Conservation (phyloP, 1,140 invertebrate species). For the Calliopsis andreniformis region DNA sequence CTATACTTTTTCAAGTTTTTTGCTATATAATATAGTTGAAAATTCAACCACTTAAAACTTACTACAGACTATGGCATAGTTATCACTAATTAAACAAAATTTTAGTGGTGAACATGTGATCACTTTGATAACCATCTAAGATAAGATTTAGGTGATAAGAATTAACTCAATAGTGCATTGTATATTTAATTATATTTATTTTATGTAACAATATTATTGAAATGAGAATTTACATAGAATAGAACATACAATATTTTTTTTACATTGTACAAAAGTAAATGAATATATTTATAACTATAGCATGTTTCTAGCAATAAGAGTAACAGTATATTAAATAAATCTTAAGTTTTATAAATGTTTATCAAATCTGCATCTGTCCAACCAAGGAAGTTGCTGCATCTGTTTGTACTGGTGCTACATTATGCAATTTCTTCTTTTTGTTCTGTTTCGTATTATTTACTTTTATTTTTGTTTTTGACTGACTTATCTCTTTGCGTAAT, state of each 20-base stretch:
- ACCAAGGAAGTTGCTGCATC: constrained; percentile 44
- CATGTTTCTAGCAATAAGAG: neutral
- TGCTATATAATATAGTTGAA: neutral
- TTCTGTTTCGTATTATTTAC: neutral
- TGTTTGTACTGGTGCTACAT: constrained; percentile 3
- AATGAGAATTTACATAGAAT: constrained; percentile 7
- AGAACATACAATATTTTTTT: constrained; percentile 3
- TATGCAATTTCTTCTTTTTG: constrained; percentile 31
- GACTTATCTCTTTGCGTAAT: constrained; percentile 65
- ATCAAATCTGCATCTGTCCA: constrained; percentile 59
- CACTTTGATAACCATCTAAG: neutral
- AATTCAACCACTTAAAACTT: neutral
- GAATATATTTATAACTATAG: constrained; percentile 21
- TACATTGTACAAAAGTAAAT: neutral
- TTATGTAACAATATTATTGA: neutral
- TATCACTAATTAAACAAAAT: constrained; percentile 30
- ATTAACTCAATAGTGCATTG: neutral
- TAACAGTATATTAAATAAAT: neutral
- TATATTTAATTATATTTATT: constrained; percentile 24
- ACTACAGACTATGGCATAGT: neutral
- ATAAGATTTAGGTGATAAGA: constrained; percentile 11
- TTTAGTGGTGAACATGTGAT: neutral
- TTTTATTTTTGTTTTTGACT: constrained; percentile 44
- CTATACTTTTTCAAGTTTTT: neutral
- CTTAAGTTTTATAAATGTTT: neutral